Conservation (phyloP, 1,140 invertebrate genomes). For the Zaprionus lachaisei region DNA sequence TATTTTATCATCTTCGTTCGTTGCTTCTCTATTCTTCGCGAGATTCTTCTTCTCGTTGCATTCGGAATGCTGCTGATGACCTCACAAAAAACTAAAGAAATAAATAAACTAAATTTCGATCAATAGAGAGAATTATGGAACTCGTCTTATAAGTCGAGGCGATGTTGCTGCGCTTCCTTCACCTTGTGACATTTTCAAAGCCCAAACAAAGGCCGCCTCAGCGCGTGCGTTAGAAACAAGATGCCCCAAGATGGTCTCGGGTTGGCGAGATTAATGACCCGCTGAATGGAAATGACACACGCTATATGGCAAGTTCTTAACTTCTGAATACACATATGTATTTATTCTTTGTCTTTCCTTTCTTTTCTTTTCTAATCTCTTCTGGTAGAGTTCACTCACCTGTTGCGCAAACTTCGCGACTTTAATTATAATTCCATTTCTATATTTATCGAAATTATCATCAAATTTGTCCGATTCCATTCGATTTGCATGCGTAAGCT, state of each 20-base stretch:
- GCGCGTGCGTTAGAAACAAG: conserved; percentile 40
- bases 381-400: conserved; percentile 40
- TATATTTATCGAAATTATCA: conserved; percentile 3
- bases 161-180: conserved; percentile 26
- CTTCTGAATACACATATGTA: not conserved
- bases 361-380: not conserved
- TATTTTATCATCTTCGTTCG: conserved; percentile 40
- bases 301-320: not conserved
- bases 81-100: conserved; percentile 43
- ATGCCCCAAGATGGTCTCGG: conserved; percentile 16
- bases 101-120: conserved; percentile 44
- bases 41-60: conserved; percentile 43
- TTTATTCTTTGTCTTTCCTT: conserved; percentile 3
- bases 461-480: conserved; percentile 24
- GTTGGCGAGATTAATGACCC: conserved; percentile 38
- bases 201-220: conserved; percentile 24
- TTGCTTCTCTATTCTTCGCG: conserved; percentile 13
- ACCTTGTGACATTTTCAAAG: conserved; percentile 60
- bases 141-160: conserved; percentile 15
- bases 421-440: conserved; percentile 19
- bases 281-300: conserved; percentile 1
- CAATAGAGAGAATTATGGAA: conserved; percentile 39
- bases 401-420: conserved; percentile 7
- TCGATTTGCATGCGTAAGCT: conserved; percentile 17
- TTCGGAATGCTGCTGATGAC: conserved; percentile 64